A percentile compares a stretch with the other conserved stretches of the same genome.
Conservation (phyloP, 2,888 invertebrate genomes). For the Automeris io region DNA sequence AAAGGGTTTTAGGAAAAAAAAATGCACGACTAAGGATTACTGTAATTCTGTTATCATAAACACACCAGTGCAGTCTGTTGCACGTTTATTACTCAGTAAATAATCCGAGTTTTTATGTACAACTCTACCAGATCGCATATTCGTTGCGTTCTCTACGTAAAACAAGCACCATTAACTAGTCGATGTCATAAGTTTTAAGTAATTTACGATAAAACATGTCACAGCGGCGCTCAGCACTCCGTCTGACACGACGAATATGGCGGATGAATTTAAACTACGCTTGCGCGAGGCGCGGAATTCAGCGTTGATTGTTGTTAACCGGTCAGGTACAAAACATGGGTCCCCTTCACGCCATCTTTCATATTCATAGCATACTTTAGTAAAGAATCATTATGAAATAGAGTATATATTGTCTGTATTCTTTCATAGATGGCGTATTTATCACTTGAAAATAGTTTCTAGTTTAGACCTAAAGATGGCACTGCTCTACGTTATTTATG, state of each 20-base stretch:
- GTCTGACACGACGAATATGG: constrained; percentile 76
- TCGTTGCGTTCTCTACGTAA: constrained; percentile 46
- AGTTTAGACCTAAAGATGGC: too few relatives aligned
- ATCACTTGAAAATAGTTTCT: too few relatives aligned
- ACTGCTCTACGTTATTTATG: too few relatives aligned
- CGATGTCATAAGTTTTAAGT: constrained; percentile 59
- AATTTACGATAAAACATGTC: constrained; percentile 72
- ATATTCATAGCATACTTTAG: background rate
- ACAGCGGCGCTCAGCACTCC: constrained; percentile 71
- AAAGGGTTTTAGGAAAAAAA: constrained; percentile 51
- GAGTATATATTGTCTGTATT: background rate
- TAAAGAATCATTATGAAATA: background rate
- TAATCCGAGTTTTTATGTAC: constrained; percentile 52
- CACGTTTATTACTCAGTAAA: constrained; percentile 65
- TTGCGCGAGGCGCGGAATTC: constrained; percentile 44
- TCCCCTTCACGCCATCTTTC: constrained; percentile 41
- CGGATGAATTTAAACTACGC: constrained; percentile 75
- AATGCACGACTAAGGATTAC: constrained; percentile 65
- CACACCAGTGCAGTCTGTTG: constrained; percentile 72
- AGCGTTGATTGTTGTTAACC: constrained; percentile 31
- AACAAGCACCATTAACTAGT: constrained; percentile 53
- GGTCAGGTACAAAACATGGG: constrained; percentile 55
- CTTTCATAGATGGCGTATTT: constrained; percentile 22
- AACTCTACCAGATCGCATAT: constrained; percentile 59
- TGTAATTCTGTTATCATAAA: constrained; percentile 73